phyloP scores from a whole-genome alignment of 2,888 invertebrate species.

The Parnassius orleans region DNA sequence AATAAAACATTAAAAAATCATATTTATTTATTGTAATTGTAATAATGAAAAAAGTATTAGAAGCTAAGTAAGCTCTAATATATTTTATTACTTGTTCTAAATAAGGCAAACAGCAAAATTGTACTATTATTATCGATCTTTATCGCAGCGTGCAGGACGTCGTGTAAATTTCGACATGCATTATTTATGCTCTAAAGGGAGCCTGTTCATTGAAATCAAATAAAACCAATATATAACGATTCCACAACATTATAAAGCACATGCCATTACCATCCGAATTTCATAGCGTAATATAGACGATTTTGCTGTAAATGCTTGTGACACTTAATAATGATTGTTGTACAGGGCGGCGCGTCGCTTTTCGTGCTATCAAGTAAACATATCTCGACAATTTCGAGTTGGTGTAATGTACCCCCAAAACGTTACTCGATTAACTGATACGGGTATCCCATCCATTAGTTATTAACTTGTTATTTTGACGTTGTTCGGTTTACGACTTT shows the following conservation, averaged over 20 bases:
- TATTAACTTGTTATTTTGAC: slow-evolving; percentile 36
- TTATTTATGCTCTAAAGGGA: slow-evolving; percentile 71
- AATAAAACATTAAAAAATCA: too few species aligned
- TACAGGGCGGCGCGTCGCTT: slow-evolving; percentile 32
- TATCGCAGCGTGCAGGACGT: slow-evolving; percentile 31
- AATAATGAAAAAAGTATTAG: too few species aligned
- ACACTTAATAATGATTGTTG: slow-evolving; percentile 21
- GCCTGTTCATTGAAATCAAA: slow-evolving; percentile 69
- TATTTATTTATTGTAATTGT: too few species aligned
- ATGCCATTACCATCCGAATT: slow-evolving; percentile 9
- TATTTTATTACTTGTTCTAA: too few species aligned
- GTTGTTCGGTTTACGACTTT: slow-evolving; percentile 22
- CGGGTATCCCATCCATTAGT: slow-evolving; percentile 41
- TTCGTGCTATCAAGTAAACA: slow-evolving; percentile 38
- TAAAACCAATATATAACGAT: slow-evolving; percentile 28
- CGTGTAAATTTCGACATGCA: slow-evolving; percentile 69
- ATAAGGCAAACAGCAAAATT: slow-evolving; percentile 34
- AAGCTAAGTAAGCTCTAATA: too few species aligned
- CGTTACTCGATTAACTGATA: slow-evolving; percentile 43
- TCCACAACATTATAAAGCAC: slow-evolving; percentile 16
- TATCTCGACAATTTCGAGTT: slow-evolving; percentile 46
- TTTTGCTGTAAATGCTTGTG: slow-evolving; percentile 4
- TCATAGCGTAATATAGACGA: not conserved
- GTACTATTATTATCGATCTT: slow-evolving; percentile 42
- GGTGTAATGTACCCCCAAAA: slow-evolving; percentile 42